Conservation (phyloP, 2,797 vertebrate genomes). For the Myotis findleyi region DNA sequence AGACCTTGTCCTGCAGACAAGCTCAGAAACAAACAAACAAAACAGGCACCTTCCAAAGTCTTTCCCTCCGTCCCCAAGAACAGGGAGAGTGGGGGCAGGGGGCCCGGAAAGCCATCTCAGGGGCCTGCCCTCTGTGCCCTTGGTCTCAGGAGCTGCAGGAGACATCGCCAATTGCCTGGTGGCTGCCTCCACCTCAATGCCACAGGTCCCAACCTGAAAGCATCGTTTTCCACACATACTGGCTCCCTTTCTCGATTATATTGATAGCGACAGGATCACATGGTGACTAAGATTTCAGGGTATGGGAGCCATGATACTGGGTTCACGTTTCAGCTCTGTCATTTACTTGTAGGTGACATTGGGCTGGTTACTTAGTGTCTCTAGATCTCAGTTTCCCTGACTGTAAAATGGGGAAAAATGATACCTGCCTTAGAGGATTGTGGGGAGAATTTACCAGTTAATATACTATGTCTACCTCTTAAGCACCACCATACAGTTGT, state of each 20-base stretch:
- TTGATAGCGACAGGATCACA: background rate
- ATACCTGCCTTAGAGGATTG: background rate
- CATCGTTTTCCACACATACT: background rate
- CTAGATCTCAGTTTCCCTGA: background rate
- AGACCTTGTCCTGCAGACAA: background rate
- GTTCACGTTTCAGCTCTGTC: background rate
- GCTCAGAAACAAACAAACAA: constrained; percentile 31
- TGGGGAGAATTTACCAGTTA: background rate
- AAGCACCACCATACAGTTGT: background rate
- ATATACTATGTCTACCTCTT: background rate
- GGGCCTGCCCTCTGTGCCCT: background rate
- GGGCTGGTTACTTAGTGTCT: background rate
- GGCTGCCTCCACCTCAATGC: background rate
- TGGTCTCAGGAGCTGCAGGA: background rate
- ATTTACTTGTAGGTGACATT: background rate
- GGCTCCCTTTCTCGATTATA: background rate
- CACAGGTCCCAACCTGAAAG: background rate
- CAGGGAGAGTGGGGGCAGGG: background rate
- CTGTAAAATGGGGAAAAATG: background rate
- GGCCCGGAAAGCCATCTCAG: background rate
- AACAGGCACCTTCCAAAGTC: background rate
- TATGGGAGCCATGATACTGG: background rate
- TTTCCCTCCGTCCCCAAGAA: background rate
- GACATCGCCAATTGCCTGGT: background rate
- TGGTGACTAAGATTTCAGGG: background rate